These are phyloP conservation scores for Drosophila orosa DNA, from an alignment of 1,140 invertebrate species.

Conservation along the genomic window DNA sequence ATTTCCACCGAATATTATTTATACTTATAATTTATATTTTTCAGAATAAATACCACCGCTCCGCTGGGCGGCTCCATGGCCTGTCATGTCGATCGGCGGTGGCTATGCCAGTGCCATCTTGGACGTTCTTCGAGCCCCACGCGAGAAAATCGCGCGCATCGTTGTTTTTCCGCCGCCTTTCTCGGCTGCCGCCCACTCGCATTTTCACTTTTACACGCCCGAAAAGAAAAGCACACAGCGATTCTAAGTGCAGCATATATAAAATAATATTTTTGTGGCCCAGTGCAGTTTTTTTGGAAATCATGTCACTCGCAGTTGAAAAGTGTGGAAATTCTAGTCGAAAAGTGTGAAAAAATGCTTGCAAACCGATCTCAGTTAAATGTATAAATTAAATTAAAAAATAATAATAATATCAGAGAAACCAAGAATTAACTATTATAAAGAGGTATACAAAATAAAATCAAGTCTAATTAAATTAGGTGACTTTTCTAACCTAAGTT, in stretches of 20 bases:
- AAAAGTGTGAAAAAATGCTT: conserved; percentile 17
- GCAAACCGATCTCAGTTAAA: conserved; percentile 32
- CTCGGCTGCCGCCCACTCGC: conserved; percentile 46
- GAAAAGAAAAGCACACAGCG: conserved; percentile 29
- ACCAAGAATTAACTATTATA: background rate
- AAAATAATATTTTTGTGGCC: conserved; percentile 53
- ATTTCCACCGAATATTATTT: conserved; percentile 62
- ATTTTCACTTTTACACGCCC: conserved; percentile 52
- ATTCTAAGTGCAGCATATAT: conserved; percentile 45
- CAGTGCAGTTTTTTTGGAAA: conserved; percentile 75
- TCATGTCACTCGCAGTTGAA: conserved; percentile 70
- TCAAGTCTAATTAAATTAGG: background rate
- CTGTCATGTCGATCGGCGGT: conserved; percentile 65
- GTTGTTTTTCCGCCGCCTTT: conserved; percentile 35
- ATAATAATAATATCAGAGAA: background rate
- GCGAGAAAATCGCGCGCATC: conserved; percentile 53
- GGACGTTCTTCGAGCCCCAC: conserved; percentile 65
- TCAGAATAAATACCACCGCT: conserved; percentile 58
- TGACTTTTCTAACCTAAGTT: background rate
- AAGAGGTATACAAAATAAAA: background rate
- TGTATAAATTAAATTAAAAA: background rate
- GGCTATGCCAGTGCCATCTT: conserved; percentile 65
- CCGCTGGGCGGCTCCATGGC: conserved; percentile 69
- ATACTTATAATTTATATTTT: conserved; percentile 73
- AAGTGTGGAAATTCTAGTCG: conserved; percentile 58